phyloP scores from a whole-genome alignment of 64 coral and sea anemone species.

The Stichodactyla helianthus region DNA sequence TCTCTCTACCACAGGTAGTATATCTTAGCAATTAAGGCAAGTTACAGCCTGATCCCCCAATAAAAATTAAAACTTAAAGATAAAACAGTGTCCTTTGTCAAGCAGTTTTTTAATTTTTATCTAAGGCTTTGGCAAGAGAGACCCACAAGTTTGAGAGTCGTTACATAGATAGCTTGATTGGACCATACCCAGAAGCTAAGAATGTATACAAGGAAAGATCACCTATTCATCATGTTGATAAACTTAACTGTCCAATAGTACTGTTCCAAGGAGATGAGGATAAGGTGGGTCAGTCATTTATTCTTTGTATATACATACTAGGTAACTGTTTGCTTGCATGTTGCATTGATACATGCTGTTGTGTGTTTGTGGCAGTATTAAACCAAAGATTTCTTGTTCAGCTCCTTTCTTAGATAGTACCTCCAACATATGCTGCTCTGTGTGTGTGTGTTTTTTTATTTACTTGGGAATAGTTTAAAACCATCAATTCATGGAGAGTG shows the following conservation, averaged over 20 bases:
- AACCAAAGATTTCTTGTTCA: too few relatives aligned
- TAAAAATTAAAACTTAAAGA: not conserved
- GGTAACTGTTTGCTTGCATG: too few relatives aligned
- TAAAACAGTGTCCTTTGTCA: not conserved
- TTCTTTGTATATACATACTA: too few relatives aligned
- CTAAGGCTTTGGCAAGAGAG: conserved; percentile 34
- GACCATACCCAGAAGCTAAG: conserved; percentile 55
- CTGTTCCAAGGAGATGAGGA: conserved; percentile 90
- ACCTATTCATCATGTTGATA: conserved; percentile 59
- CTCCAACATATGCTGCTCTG: too few relatives aligned
- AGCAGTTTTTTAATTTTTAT: not conserved
- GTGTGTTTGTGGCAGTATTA: too few relatives aligned
- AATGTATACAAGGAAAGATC: conserved; percentile 57
- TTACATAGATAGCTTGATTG: conserved; percentile 65
- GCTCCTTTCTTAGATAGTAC: too few relatives aligned
- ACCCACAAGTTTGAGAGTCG: conserved; percentile 97
- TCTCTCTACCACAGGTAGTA: not conserved
- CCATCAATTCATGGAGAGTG: too few relatives aligned
- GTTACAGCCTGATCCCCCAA: not conserved
- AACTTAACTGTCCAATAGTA: conserved; percentile 54
- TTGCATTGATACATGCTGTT: too few relatives aligned
- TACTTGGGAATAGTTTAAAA: too few relatives aligned
- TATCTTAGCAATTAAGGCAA: not conserved
- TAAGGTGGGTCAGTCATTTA: conserved; percentile 47
- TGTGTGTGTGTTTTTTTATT: too few relatives aligned